Evolutionary conservation across 2,888 invertebrate species (phyloP).

Genomic region (Drosophila austrosaltans): DNA sequence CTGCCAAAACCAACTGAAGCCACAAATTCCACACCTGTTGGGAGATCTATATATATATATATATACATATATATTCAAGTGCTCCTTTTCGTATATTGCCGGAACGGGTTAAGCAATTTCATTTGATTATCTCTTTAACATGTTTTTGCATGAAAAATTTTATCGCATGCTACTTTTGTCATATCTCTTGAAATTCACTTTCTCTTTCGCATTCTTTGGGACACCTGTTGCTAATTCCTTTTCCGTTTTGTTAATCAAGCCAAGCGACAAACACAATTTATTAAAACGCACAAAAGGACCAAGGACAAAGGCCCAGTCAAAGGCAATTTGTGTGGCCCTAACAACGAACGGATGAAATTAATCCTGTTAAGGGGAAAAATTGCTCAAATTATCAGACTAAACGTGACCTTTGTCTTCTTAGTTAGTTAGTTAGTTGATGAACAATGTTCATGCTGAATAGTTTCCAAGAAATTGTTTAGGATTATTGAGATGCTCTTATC

Average conservation of each 20-base stretch:
- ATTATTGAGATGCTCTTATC: neutral
- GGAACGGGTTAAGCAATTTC: slow-evolving; percentile 33
- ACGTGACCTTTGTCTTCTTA: slow-evolving; percentile 41
- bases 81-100: neutral
- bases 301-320: slow-evolving; percentile 21
- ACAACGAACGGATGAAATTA: slow-evolving; percentile 53
- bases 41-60: slow-evolving; percentile 7
- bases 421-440: neutral
- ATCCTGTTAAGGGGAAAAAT: slow-evolving; percentile 51
- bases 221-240: slow-evolving; percentile 61
- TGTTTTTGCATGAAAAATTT: slow-evolving; percentile 23
- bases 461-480: neutral
- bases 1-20: slow-evolving; percentile 55
- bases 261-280: slow-evolving; percentile 57
- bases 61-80: neutral
- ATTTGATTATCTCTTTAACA: slow-evolving; percentile 35
- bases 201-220: neutral
- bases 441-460: neutral
- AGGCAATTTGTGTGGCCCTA: slow-evolving; percentile 44
- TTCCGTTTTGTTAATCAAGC: slow-evolving; percentile 55
- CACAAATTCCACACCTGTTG: slow-evolving; percentile 50
- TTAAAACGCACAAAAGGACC: slow-evolving; percentile 54
- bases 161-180: slow-evolving; percentile 14
- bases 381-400: slow-evolving; percentile 38
- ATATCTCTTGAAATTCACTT: slow-evolving; percentile 18